phyloP scores from a whole-genome alignment of 2,888 invertebrate genomes.

The Polietes domitor region DNA sequence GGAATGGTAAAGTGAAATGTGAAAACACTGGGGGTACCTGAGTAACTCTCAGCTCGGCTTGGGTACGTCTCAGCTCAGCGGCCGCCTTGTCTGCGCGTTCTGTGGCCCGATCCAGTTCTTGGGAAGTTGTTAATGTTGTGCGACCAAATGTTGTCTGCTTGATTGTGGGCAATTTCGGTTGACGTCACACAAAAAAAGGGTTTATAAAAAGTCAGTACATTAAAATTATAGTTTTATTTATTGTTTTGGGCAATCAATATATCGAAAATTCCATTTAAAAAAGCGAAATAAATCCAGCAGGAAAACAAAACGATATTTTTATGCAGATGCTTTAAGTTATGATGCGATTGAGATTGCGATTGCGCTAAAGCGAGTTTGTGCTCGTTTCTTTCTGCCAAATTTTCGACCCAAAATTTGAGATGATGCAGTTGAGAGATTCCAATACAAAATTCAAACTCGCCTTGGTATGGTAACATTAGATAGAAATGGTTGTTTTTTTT shows the following conservation, averaged over 20 bases:
- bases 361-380: conserved; percentile 27
- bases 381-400: not conserved
- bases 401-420: not conserved
- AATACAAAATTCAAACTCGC: conserved; percentile 26
- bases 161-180: conserved; percentile 45
- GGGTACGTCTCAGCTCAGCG: conserved; percentile 91
- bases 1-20: conserved; percentile 3
- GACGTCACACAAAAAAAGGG: conserved; percentile 20
- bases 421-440: conserved; percentile 2
- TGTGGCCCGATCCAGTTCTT: conserved; percentile 91
- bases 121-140: conserved; percentile 90
- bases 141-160: conserved; percentile 88
- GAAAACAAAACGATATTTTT: conserved; percentile 62
- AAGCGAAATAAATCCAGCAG: conserved; percentile 67
- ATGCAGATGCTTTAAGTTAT: conserved; percentile 10
- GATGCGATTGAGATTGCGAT: not conserved
- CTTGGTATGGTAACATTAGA: not conserved
- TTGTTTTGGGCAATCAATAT: too few species aligned
- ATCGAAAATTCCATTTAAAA: conserved; percentile 36
- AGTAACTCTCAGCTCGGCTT: conserved; percentile 94
- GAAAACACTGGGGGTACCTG: conserved; percentile 82
- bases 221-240: conserved; percentile 27
- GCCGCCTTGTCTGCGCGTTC: conserved; percentile 93
- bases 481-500: not conserved
- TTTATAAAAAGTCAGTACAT: conserved; percentile 33